phyloP scores from a whole-genome alignment of 2,888 invertebrate species.

The Sclerodermus sp. region DNA sequence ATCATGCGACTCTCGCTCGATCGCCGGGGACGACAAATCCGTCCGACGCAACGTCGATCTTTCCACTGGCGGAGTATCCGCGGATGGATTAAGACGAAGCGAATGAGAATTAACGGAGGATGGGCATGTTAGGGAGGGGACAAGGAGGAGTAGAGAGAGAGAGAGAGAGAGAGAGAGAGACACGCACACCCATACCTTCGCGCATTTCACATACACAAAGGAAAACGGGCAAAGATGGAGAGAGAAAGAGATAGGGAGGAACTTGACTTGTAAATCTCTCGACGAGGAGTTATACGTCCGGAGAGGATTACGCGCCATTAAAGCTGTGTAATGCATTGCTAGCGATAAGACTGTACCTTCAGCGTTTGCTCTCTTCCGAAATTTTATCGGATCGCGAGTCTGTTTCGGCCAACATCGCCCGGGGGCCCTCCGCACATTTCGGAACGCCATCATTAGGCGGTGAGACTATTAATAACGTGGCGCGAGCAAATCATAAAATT shows the following conservation, averaged over 20 bases:
- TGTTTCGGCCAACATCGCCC: too few species aligned
- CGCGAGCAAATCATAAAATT: too few species aligned
- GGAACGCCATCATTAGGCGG: too few species aligned
- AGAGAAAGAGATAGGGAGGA: conserved; percentile 4
- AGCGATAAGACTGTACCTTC: conserved; percentile 4
- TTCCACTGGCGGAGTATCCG: too few species aligned
- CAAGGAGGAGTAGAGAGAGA: neutral
- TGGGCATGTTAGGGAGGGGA: neutral
- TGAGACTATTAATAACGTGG: too few species aligned
- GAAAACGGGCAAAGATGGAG: neutral
- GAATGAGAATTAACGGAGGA: neutral
- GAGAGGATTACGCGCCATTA: conserved; percentile 14
- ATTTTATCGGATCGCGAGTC: neutral
- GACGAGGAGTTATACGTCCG: conserved; percentile 1
- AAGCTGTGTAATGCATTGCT: conserved; percentile 6
- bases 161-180: conserved; percentile 3
- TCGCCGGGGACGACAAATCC: neutral
- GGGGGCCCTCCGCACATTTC: too few species aligned
- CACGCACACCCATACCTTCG: too few species aligned
- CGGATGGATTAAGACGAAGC: too few species aligned
- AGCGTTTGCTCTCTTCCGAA: neutral
- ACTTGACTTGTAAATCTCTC: conserved; percentile 13
- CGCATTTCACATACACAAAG: neutral
- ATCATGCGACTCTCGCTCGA: too few species aligned
- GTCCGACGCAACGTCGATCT: too few species aligned